These are phyloP conservation scores for Corythornis cristatus DNA, from an alignment of 2,113 vertebrate genomes.

Conservation along the genomic window DNA sequence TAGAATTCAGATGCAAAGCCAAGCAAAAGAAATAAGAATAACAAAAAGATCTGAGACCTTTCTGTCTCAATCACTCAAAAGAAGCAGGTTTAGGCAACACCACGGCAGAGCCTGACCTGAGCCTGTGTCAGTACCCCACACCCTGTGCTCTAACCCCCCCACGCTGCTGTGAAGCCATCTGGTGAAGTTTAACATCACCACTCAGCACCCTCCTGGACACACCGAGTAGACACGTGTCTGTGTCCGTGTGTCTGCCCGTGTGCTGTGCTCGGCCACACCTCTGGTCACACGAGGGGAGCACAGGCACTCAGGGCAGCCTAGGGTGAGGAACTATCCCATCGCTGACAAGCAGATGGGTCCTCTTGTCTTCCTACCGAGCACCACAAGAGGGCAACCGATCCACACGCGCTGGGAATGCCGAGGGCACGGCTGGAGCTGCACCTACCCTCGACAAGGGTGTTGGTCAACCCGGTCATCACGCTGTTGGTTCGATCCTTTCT, in stretches of 20 bases:
- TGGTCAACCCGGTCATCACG: conserved; percentile 92
- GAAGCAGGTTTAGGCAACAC: background rate
- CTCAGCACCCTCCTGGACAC: background rate
- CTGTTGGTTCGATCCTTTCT: conserved; percentile 95
- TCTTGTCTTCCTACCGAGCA: background rate
- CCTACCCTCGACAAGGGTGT: conserved; percentile 95
- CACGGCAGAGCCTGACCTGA: background rate
- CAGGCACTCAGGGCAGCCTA: background rate
- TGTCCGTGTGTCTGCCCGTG: background rate
- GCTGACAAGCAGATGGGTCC: background rate
- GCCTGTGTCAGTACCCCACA: rapidly evolving
- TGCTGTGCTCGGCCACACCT: background rate
- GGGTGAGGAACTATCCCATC: background rate
- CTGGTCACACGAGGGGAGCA: background rate
- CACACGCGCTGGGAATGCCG: background rate
- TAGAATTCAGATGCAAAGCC: rapidly evolving
- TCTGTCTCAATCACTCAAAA: background rate
- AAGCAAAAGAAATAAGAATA: background rate
- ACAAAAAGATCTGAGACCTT: background rate
- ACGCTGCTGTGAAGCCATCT: rapidly evolving
- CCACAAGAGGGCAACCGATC: background rate
- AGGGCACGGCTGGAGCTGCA: background rate
- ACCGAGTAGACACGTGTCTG: rapidly evolving
- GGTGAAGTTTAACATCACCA: rapidly evolving
- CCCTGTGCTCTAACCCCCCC: background rate